Evolutionary conservation across 1,140 invertebrate species (phyloP), one percentile per base, ranked within the genome.

Genomic region (Anastatus disparis): DNA sequence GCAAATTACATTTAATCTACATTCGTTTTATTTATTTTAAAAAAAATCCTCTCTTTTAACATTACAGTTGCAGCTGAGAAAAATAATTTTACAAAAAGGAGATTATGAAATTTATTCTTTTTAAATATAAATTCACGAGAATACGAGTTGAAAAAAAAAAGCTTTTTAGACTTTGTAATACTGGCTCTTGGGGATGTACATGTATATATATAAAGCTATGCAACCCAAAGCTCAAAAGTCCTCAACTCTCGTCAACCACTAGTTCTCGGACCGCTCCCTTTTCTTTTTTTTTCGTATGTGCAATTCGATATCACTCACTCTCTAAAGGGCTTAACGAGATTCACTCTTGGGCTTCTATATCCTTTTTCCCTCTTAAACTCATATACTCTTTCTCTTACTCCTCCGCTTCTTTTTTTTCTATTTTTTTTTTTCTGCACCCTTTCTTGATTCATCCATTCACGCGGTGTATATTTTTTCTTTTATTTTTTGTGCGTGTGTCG

Each of bases 241-340:
- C 59, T 72, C 50, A 20, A 44, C 62, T n/a, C n/a, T 55, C 35
- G 35, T 59, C 22, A 53, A 48, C 66, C 38, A 12, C 31, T 53
- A 4, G 24, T 8, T 62, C 29, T 27, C 22, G 22, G n/a, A n/a
- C 38, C 0, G 31, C 4, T 48, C 6, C 31, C 7, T 42, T 52
- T 15, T 24, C 46, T 22, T 52, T 20, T 24, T 24, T 27, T 31
- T 69, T 48, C 35, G 12, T 20, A 58, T 17, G 48, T 46, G 56
- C 66, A 56, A 70, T 64, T 70, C 68, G 52, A 70, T 63, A 63
- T 69, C 56, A 31, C 22, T n/a, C n/a, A n/a, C n/a, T n/a, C n/a
- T 15, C 22, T 35, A 22, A 44, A 63, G 48, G 31, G 61, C 61
- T 64, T 70, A 70, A 70, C 68, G 68, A 70, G 52, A 70, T 64